Evolutionary conservation across 2,113 vertebrate species (phyloP).

Genomic region (Mormoops blainvillei): DNA sequence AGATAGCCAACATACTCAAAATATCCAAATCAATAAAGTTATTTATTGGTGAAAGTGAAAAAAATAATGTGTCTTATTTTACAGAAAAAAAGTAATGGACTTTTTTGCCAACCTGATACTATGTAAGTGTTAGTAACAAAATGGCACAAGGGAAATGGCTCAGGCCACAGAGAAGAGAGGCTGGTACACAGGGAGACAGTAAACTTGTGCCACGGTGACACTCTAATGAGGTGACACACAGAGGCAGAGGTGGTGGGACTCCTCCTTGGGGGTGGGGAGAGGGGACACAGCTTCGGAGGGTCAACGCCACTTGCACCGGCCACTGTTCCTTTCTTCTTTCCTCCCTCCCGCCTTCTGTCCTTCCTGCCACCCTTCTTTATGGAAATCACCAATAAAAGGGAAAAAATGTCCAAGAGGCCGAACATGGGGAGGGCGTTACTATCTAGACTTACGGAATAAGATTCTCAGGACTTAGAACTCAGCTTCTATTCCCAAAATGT

Average conservation of each 20-base stretch:
- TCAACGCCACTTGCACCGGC: fast-evolving
- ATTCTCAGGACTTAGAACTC: background rate
- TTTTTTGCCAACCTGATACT: background rate
- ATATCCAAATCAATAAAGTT: too few species aligned
- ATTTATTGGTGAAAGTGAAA: too few species aligned
- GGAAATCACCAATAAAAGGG: background rate
- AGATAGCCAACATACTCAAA: too few species aligned
- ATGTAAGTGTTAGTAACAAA: background rate
- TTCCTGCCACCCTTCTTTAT: background rate
- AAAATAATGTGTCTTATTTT: too few species aligned
- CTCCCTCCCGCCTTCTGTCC: background rate
- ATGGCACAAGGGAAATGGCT: background rate
- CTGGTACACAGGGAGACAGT: background rate
- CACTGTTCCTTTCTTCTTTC: background rate
- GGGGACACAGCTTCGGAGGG: too few species aligned
- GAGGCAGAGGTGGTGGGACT: background rate
- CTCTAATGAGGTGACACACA: fast-evolving
- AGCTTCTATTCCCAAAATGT: background rate
- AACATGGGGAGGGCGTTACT: background rate
- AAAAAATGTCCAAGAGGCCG: background rate
- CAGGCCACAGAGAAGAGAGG: background rate
- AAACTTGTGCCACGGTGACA: fast-evolving
- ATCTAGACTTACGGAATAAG: background rate
- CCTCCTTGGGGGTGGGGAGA: background rate
- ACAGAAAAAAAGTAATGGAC: too few species aligned